These are phyloP conservation scores for Bathynomus jamesi DNA, from an alignment of 1,140 invertebrate species.

Conservation along the genomic window DNA sequence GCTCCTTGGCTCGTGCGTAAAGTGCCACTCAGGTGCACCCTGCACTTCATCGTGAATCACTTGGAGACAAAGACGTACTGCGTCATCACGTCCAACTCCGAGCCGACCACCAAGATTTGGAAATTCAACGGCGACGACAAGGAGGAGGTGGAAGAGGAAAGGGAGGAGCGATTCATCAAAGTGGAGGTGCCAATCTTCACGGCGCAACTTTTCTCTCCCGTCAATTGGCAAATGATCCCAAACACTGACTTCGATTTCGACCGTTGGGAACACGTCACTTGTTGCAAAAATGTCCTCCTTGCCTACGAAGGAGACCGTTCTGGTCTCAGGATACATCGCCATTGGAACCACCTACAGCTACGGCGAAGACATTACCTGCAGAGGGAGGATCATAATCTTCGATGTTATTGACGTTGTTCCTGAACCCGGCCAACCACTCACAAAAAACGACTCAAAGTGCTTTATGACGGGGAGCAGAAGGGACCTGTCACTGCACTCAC, in stretches of 20 bases:
- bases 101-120: slow-evolving; percentile 71
- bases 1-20: slow-evolving; percentile 92
- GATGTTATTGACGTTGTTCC: slow-evolving; percentile 99
- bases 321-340: slow-evolving; percentile 87
- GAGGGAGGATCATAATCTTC: slow-evolving; percentile 83
- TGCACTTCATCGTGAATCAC: slow-evolving; percentile 90
- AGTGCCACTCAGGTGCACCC: slow-evolving; percentile 86
- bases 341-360: slow-evolving; percentile 95
- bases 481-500: slow-evolving; percentile 95
- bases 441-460: slow-evolving; percentile 93
- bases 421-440: slow-evolving; percentile 93
- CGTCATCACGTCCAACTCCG: slow-evolving; percentile 74
- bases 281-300: slow-evolving; percentile 86
- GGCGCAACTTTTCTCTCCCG: slow-evolving; percentile 85
- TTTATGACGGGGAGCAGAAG: slow-evolving; percentile 97
- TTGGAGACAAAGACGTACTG: slow-evolving; percentile 93
- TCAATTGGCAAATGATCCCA: slow-evolving; percentile 70
- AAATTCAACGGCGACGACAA: slow-evolving; percentile 80
- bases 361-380: slow-evolving; percentile 95
- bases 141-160: slow-evolving; percentile 50
- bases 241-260: slow-evolving; percentile 71
- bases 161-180: slow-evolving; percentile 73
- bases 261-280: slow-evolving; percentile 92
- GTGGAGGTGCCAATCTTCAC: slow-evolving; percentile 77
- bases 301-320: slow-evolving; percentile 90